A percentile compares a stretch with the other conserved stretches of the same genome.
Evolutionary conservation across 2,113 vertebrate species (phyloP).

Genomic region (Periophthalmodon schlosseri): DNA sequence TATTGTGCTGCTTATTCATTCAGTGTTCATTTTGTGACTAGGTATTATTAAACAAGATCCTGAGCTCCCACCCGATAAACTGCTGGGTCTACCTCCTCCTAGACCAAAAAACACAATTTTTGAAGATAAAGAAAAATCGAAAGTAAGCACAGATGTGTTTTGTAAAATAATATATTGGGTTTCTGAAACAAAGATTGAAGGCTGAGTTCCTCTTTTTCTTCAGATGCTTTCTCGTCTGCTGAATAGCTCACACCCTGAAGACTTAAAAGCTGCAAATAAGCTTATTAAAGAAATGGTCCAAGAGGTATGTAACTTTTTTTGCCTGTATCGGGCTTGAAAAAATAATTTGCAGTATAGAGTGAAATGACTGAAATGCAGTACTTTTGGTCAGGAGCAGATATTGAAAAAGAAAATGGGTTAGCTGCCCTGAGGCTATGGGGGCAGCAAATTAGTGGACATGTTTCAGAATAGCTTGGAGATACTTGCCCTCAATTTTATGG

Average conservation of each 20-base stretch:
- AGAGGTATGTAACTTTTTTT: constrained; percentile 80
- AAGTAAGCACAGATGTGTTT: constrained; percentile 74
- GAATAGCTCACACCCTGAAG: constrained; percentile 95
- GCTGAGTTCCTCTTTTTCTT: constrained; percentile 17
- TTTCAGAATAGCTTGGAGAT: constrained; percentile 21
- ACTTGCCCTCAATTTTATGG: constrained; percentile 21
- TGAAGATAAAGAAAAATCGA: constrained; percentile 98
- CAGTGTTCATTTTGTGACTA: constrained; percentile 46
- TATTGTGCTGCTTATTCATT: background rate
- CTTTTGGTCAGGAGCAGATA: background rate
- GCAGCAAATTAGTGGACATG: constrained; percentile 22
- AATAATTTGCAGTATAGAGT: background rate
- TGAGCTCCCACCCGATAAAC: constrained; percentile 84
- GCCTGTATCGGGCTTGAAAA: background rate
- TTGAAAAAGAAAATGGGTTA: constrained; percentile 20
- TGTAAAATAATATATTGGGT: background rate
- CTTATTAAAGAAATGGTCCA: constrained; percentile 99
- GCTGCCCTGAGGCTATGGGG: constrained; percentile 1
- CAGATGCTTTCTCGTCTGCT: constrained; percentile 94
- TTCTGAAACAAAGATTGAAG: background rate
- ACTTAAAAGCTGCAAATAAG: constrained; percentile 97
- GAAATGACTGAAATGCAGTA: background rate
- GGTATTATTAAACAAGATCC: constrained; percentile 96
- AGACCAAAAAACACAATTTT: constrained; percentile 95
- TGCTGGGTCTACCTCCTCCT: constrained; percentile 83